Evolutionary conservation across 2,888 invertebrate genomes (phyloP), one percentile per base, ranked within the genome.

Genomic region (Agrypnus murinus): DNA sequence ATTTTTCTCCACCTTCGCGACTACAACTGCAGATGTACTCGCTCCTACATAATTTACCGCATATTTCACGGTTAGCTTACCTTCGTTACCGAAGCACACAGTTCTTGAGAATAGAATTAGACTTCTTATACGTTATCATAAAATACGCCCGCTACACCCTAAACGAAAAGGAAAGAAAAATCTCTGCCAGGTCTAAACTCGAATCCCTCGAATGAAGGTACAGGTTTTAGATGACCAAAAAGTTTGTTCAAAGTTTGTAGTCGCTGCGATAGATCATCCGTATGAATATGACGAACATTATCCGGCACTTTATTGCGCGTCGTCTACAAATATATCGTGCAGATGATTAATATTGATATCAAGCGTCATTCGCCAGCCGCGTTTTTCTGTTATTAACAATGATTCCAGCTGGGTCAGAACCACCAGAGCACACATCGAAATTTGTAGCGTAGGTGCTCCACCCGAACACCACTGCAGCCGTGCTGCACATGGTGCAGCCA

Each of bases 61-160:
- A 64, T 69, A 69, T 69, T 59, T 69, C 69, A 69, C 64, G 69
- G 64, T 69, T 69, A 69, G 64, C 40, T 58, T 64, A 62, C 53
- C 53, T 55, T 68, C 55, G 62, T 62, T 58, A 64, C 57, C 57
- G 46, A 48, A 63, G 43, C 63, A 43, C 59, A 40, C 58, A 64
- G 25, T 53, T 55, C 58, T 58, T 69, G 38, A 58, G 55, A 69
- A 58, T 50, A 58, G 40, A 64, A 64, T 63, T 69, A 64, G 46
- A 58, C 43, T 45, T 64, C 69, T 59, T 64, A 32, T 65, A 57
- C 57, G 46, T 65, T 57, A 40, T 43, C 48, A 65, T 65, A 57
- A 65, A 65, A 50, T 48, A 63, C 63, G 55, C 55, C 19, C 55
- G 25, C 17, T 8, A 17, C 55, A 15, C 9, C 31, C n/a, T n/a